phyloP scores from a whole-genome alignment of 2,113 vertebrate species.

The Paramisgurnus dabryanus region DNA sequence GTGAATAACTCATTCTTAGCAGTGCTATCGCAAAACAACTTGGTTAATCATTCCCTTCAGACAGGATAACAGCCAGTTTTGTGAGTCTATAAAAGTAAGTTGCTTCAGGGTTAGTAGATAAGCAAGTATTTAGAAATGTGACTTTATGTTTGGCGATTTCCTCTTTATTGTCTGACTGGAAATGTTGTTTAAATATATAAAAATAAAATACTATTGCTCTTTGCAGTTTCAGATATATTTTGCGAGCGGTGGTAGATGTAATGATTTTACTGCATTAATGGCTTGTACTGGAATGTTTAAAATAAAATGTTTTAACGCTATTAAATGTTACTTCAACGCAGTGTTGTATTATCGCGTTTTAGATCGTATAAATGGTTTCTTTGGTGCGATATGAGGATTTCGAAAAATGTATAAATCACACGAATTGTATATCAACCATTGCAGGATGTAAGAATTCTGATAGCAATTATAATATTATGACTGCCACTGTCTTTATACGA shows the following conservation, averaged over 20 bases:
- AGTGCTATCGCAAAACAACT: neutral
- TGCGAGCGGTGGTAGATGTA: neutral
- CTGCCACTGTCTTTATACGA: neutral
- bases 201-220: neutral
- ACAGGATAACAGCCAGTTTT: slow-evolving; percentile 11
- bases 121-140: neutral
- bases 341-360: too few relatives aligned
- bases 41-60: slow-evolving; percentile 18
- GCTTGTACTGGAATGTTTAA: neutral
- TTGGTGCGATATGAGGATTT: too few relatives aligned
- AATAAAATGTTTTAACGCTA: neutral
- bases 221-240: neutral
- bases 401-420: too few relatives aligned
- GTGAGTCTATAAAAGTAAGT: slow-evolving; percentile 20
- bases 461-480: neutral
- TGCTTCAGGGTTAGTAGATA: neutral
- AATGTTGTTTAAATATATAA: neutral
- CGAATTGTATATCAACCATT: too few relatives aligned
- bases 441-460: too few relatives aligned
- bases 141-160: neutral
- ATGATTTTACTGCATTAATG: neutral
- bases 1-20: neutral
- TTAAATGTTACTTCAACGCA: too few relatives aligned
- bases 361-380: too few relatives aligned
- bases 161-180: neutral